Conservation (phyloP, 2,113 vertebrate genomes). For the Oceanites oceanicus region DNA sequence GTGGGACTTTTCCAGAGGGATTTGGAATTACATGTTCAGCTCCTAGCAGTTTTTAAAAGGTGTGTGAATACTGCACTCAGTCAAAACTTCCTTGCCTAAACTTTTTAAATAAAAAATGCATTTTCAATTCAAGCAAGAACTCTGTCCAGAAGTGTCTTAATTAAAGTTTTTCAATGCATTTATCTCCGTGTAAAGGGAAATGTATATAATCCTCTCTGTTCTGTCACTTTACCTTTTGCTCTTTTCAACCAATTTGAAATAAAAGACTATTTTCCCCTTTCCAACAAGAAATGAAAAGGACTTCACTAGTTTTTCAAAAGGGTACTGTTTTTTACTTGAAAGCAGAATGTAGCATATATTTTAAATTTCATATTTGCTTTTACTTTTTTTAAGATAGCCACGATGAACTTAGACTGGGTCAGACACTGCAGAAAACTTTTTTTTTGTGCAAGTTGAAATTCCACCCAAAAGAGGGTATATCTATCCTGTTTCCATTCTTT, state of each 20-base stretch:
- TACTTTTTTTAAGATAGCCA: not conserved
- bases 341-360: not conserved
- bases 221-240: constrained; percentile 5
- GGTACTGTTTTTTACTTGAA: not conserved
- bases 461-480: not conserved
- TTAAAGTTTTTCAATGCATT: not conserved
- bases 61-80: not conserved
- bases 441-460: not conserved
- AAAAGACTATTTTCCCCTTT: not conserved
- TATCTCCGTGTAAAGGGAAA: not conserved
- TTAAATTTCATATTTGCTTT: not conserved
- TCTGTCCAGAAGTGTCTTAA: not conserved
- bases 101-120: constrained; percentile 18
- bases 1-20: constrained; percentile 36
- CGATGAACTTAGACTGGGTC: not conserved
- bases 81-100: constrained; percentile 15
- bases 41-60: constrained; percentile 28
- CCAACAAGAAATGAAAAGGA: not conserved
- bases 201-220: not conserved
- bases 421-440: not conserved
- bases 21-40: constrained; percentile 24
- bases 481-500: not conserved
- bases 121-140: not conserved
- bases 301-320: not conserved
- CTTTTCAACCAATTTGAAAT: not conserved